phyloP scores from a whole-genome alignment of 2,113 vertebrate species.

The Chinchilla lanigera region DNA sequence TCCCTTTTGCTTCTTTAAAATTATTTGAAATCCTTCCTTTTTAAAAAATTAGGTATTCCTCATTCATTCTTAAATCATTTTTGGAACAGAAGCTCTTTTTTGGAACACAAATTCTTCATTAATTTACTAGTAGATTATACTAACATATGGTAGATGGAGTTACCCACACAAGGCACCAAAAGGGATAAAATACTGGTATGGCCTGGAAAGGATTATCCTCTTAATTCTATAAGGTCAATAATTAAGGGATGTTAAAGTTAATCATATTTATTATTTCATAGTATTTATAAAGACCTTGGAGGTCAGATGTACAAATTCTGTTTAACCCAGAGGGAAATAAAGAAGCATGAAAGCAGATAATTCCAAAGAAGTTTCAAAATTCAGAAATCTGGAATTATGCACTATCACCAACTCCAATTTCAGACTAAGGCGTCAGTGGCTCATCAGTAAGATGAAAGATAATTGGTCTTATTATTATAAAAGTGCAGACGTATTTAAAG shows the following conservation, averaged over 20 bases:
- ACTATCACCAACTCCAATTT: conserved; percentile 6
- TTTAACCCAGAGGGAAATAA: conserved; percentile 30
- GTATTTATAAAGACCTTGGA: not conserved
- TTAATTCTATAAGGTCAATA: conserved; percentile 1
- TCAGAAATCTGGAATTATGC: conserved; percentile 46
- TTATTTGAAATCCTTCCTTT: conserved; percentile 19
- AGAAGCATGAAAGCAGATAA: conserved; percentile 41
- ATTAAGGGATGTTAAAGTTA: not conserved
- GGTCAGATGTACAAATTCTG: not conserved
- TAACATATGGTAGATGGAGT: not conserved
- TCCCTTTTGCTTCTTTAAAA: not conserved
- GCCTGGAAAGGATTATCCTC: not conserved
- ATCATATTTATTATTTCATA: not conserved
- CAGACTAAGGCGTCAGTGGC: not conserved
- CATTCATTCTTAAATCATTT: conserved; percentile 48
- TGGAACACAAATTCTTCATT: not conserved
- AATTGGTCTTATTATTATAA: conserved; percentile 54
- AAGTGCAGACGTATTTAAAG: conserved; percentile 39
- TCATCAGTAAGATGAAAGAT: conserved; percentile 36
- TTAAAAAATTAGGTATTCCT: conserved; percentile 31
- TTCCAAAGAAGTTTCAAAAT: not conserved
- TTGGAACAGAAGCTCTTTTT: not conserved
- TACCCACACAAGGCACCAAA: not conserved
- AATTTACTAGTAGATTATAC: not conserved
- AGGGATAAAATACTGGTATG: not conserved